Evolutionary conservation across 2,113 vertebrate genomes (phyloP), one percentile per base, ranked within the genome.

Genomic region (Lampris megalopsis): DNA sequence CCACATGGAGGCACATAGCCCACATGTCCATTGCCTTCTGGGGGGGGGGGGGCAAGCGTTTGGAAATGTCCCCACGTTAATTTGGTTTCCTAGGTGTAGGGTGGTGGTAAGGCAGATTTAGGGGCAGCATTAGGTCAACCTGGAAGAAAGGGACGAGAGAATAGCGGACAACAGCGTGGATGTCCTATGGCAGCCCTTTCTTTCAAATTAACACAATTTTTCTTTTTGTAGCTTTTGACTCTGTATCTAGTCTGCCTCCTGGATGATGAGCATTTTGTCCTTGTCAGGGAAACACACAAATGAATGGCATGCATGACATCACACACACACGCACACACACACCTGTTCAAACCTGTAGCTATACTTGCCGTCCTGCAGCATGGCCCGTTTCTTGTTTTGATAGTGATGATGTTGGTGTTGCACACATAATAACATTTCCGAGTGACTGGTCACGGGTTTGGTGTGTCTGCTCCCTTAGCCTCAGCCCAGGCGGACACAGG

Each of bases 321-420:
- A 63, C 61, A 63, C 42, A 63, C 45, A 64, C 47, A 50, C 63
- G 50, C 45, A 48, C 42, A 49, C 91, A 93, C 93, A 94, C 95
- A 95, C 94, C 95, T 96, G 95, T 95, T 94, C 89, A 94, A 94
- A 94, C 93, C 94, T 86, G 84, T 80, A 83, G 88, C 42, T 77
- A 83, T 9, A 49, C 48, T 61, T 54, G 50, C 82, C 86, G 87
- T 91, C 92, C 93, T 91, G 83, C 89, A 89, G 88, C 84, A 82
- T 60, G 68, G 82, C 81, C 90, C 85, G 92, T 89, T 90, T 88
- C 89, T 91, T 91, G 85, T 87, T 88, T 84, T 90, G 61, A 93
- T 90, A 90, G 89, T 89, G 91, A 92, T 90, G 82, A 87, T 52
- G 68, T 35, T 37, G 9, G 36, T 72, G 81, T 87, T 90, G 90